Evolutionary conservation across 2,113 vertebrate species (phyloP), one percentile per base, ranked within the genome.

Genomic region (Pomatostomus ruficeps): DNA sequence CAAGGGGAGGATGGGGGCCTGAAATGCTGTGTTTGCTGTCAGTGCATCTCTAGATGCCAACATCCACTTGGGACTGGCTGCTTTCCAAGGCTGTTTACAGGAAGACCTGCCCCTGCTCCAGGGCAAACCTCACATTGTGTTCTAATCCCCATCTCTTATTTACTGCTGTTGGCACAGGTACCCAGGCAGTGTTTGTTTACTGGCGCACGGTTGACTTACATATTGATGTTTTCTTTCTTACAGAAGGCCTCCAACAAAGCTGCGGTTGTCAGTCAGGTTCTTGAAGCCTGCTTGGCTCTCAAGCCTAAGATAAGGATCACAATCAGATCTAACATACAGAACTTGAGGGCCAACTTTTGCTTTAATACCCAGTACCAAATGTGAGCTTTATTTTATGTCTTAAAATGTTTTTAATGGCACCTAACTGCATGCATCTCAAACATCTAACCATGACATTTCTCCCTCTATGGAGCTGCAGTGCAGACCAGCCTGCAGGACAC

Each of bases 391-490:
- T 51, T 36, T 76, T 59, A 43, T 14, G 12, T 38, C 35, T 46
- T 46, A 40, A 26, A 9, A 28, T 54, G 26, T 16, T 72, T 81
- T 54, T 17, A 63, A 33, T 10, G 21, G 7, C 62, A 40, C 24
- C 18, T 66, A 57, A 48, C 17, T 21, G 21, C 21, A 7, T 5
- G 10, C 3, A 25, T 33, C 17, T 58, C 38, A 31, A 42, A 24
- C 13, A 40, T 6, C 10, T 33, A 17, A n/a, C 23, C 13, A 2
- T 21, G 35, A 23, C 2, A 14, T 1, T 43, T 49, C 23, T 18
- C 4, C 15, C 51, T 4, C 14, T 22, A 1, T 1, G 12, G 23
- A 55, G 36, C n/a, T 0, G 0, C 24, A 46, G n/a, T 36, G 11
- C 70, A 54, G 54, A 15, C 14, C 43, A 48, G 51, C 35, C 58